A percentile compares a stretch with the other conserved stretches of the same genome.
Evolutionary conservation across 2,797 vertebrate species (phyloP).

Genomic region (Mus minutoides): DNA sequence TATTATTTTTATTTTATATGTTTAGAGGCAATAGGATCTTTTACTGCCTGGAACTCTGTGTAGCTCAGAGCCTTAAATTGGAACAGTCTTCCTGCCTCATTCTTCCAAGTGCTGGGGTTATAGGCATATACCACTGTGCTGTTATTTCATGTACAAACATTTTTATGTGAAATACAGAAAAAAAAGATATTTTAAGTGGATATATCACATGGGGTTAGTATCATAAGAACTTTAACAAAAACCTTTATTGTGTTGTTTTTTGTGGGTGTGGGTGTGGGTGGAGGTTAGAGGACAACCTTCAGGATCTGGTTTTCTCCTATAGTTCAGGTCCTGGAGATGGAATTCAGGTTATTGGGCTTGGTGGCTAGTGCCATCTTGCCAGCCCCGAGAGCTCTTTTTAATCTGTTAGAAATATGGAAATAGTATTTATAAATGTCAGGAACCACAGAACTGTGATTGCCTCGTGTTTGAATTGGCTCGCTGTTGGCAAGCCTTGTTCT

Average conservation of each 20-base stretch:
- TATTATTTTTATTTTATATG: background rate
- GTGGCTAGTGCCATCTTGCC: background rate
- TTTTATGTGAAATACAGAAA: constrained; percentile 39
- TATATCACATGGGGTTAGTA: background rate
- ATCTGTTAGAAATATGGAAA: background rate
- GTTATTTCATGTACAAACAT: constrained; percentile 28
- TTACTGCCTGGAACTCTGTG: background rate
- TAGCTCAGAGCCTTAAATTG: background rate
- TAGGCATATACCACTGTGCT: background rate
- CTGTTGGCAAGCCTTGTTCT: background rate
- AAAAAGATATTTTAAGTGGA: constrained; percentile 3
- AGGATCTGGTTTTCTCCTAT: background rate
- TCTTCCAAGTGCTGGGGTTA: background rate
- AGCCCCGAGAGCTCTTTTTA: background rate
- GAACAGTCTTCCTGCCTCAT: background rate
- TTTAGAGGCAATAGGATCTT: background rate
- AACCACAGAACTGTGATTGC: background rate
- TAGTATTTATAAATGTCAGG: constrained; percentile 21
- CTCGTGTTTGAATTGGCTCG: background rate
- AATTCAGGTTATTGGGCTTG: background rate
- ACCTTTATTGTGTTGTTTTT: background rate
- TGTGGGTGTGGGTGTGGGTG: background rate
- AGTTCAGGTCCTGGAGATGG: background rate
- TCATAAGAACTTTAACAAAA: background rate
- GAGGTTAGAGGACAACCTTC: background rate